Conservation (phyloP, 1,140 invertebrate genomes). For the Solenopsis invicta region DNA sequence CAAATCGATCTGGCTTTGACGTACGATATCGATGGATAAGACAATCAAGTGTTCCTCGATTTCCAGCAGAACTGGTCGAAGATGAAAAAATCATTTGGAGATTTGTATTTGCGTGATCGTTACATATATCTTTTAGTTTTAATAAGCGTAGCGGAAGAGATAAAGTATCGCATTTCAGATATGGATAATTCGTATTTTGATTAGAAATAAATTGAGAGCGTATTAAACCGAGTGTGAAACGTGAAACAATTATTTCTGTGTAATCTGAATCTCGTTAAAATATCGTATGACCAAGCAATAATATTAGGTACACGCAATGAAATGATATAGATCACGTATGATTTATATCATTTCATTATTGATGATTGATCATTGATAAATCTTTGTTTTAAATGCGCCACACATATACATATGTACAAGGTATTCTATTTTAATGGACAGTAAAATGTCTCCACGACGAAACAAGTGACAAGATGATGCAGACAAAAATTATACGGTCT, state of each 20-base stretch:
- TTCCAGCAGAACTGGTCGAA: background rate
- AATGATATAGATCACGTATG: background rate
- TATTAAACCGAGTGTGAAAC: background rate
- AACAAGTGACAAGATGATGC: no score
- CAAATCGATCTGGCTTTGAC: conserved; percentile 9
- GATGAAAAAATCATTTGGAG: conserved; percentile 5
- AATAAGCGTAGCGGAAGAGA: background rate
- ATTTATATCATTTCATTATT: no score
- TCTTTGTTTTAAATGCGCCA: background rate
- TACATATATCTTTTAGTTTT: background rate
- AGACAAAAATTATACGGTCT: no score
- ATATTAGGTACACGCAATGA: background rate
- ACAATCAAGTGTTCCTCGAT: background rate
- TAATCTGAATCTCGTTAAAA: background rate
- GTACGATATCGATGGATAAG: background rate
- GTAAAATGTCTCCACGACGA: no score
- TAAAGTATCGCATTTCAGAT: background rate
- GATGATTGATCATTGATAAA: conserved; percentile 1
- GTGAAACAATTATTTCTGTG: background rate
- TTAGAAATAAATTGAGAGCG: background rate
- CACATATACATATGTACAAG: no score
- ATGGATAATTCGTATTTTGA: background rate
- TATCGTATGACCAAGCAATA: background rate
- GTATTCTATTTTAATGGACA: no score
- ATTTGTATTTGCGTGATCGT: background rate